Conservation (phyloP, 2,888 invertebrate genomes). For the Brachyopa scutellaris region DNA sequence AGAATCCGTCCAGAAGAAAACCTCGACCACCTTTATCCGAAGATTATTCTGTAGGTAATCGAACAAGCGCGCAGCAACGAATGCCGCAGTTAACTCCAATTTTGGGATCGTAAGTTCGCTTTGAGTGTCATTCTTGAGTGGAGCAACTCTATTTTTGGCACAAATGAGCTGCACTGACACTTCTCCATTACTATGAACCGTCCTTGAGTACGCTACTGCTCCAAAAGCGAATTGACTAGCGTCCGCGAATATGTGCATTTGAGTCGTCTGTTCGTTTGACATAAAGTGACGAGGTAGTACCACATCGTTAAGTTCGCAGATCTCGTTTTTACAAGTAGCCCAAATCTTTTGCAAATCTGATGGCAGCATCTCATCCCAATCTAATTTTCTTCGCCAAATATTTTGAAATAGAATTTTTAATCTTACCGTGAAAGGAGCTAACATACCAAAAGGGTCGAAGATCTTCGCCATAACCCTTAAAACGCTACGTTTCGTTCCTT, state of each 20-base stretch:
- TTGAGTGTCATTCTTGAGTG: constrained; percentile 14
- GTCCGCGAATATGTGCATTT: constrained; percentile 32
- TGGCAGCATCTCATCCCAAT: too few species aligned
- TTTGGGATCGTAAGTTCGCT: too few species aligned
- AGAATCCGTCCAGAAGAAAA: constrained; percentile 19
- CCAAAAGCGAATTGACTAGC: constrained; percentile 14
- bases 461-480: constrained; percentile 14
- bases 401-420: too few species aligned
- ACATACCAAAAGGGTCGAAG: constrained; percentile 37
- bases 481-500: constrained; percentile 18
- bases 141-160: constrained; percentile 24
- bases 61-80: constrained; percentile 6
- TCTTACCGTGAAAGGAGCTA: constrained; percentile 6
- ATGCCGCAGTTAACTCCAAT: constrained; percentile 14
- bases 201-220: not conserved
- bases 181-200: not conserved
- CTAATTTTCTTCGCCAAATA: too few species aligned
- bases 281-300: not conserved
- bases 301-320: not conserved
- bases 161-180: not conserved
- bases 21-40: constrained; percentile 2
- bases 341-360: too few species aligned
- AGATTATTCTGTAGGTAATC: constrained; percentile 6
- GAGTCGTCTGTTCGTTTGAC: not conserved
- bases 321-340: not conserved